Evolutionary conservation across 2,888 invertebrate species (phyloP).

Genomic region (Listrodromus nycthemerus): DNA sequence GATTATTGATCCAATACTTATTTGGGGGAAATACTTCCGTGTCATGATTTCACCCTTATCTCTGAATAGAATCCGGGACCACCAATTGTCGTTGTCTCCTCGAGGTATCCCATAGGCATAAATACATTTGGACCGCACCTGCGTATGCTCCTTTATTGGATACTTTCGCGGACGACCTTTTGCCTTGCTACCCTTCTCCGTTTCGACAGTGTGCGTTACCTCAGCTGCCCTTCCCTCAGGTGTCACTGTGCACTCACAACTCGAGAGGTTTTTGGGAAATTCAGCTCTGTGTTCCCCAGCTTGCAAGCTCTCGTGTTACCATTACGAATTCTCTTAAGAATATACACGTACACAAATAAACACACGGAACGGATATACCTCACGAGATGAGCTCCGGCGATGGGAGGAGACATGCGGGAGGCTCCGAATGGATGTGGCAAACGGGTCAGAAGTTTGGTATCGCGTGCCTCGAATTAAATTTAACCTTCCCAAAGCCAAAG

Average conservation of each 20-base stretch:
- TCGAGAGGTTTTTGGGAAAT: constrained; percentile 33
- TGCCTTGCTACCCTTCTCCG: background rate
- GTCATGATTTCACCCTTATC: background rate
- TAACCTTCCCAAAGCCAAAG: constrained; percentile 55
- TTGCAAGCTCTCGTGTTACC: constrained; percentile 44
- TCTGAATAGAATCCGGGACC: background rate
- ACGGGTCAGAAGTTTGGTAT: constrained; percentile 38
- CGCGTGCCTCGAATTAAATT: constrained; percentile 66
- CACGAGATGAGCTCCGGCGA: constrained; percentile 34
- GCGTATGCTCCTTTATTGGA: constrained; percentile 8
- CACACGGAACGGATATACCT: background rate
- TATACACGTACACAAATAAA: background rate
- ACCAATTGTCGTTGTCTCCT: background rate
- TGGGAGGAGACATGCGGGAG: background rate
- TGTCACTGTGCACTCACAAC: constrained; percentile 23
- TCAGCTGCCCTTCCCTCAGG: constrained; percentile 21
- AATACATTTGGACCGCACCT: background rate
- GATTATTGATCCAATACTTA: background rate
- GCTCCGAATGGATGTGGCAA: constrained; percentile 34
- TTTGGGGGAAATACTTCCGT: background rate
- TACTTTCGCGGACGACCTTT: constrained; percentile 1
- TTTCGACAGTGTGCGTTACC: background rate
- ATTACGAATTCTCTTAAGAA: constrained; percentile 25
- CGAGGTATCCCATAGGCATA: background rate
- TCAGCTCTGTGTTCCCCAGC: background rate